Percentiles rank a stretch among this genome's conserved stretches.
phyloP scores from a whole-genome alignment of 2,888 invertebrate genomes.

The Sialis fuliginosa region DNA sequence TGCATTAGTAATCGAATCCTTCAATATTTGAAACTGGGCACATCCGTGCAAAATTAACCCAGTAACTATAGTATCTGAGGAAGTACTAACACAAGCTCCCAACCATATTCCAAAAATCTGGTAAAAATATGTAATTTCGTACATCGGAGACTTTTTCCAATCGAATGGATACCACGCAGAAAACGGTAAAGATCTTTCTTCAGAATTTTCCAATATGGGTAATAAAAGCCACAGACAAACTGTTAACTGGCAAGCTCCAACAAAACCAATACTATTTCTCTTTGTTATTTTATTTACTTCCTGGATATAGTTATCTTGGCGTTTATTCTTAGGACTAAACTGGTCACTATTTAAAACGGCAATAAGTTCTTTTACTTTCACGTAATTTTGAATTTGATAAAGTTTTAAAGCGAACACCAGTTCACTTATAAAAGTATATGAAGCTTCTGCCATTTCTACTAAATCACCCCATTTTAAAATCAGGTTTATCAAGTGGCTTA shows the following conservation, averaged over 20 bases:
- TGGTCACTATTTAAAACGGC: not conserved
- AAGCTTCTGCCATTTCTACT: not conserved
- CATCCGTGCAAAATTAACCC: not conserved
- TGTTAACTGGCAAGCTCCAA: not conserved
- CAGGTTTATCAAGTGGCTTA: not conserved
- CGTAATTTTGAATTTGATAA: not conserved
- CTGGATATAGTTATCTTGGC: not conserved
- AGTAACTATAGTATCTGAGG: not conserved
- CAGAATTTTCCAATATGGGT: not conserved
- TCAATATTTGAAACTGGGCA: not conserved
- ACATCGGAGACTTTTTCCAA: not conserved
- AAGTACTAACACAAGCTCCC: not conserved
- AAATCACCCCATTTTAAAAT: not conserved
- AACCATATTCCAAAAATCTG: not conserved
- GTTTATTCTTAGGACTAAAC: not conserved
- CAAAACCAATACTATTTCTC: not conserved
- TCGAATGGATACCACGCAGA: not conserved
- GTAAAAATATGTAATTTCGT: not conserved
- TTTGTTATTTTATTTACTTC: not conserved
- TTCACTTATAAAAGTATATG: not conserved
- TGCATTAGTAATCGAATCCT: not conserved
- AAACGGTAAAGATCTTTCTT: not conserved
- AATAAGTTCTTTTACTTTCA: not conserved
- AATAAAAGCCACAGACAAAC: not conserved
- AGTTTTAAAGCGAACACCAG: not conserved